These are phyloP conservation scores for Columba livia DNA, from an alignment of 2,113 vertebrate species.

Conservation along the genomic window DNA sequence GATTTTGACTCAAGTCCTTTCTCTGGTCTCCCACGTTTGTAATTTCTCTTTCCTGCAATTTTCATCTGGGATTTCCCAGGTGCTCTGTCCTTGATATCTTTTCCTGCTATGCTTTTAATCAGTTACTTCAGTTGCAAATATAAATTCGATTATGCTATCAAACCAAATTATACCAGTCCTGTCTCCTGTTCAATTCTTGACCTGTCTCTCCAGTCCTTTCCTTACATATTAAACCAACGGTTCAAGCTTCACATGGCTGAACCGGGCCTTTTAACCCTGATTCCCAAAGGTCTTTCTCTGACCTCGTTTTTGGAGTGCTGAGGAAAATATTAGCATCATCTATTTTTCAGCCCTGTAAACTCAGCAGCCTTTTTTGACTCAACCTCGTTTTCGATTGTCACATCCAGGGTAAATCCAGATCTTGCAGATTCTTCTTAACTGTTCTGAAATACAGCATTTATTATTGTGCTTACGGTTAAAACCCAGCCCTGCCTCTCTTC, in stretches of 20 bases:
- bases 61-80: not conserved
- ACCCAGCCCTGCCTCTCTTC: not conserved
- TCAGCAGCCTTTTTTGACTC: not conserved
- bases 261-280: not conserved
- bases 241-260: not conserved
- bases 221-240: not conserved
- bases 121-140: not conserved
- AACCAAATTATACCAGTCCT: not conserved
- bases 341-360: not conserved
- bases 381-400: not conserved
- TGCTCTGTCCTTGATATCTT: not conserved
- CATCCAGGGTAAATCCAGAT: not conserved
- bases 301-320: not conserved
- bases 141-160: not conserved
- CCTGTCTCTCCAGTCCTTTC: not conserved
- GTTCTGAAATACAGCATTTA: not conserved
- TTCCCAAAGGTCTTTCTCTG: not conserved
- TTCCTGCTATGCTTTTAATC: not conserved
- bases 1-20: not conserved
- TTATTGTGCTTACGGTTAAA: not conserved
- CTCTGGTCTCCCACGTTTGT: not conserved
- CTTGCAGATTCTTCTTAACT: not conserved
- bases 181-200: not conserved
- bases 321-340: not conserved
- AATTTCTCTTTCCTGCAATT: not conserved